phyloP scores from a whole-genome alignment of 2,113 vertebrate genomes.

The Labeo catla region DNA sequence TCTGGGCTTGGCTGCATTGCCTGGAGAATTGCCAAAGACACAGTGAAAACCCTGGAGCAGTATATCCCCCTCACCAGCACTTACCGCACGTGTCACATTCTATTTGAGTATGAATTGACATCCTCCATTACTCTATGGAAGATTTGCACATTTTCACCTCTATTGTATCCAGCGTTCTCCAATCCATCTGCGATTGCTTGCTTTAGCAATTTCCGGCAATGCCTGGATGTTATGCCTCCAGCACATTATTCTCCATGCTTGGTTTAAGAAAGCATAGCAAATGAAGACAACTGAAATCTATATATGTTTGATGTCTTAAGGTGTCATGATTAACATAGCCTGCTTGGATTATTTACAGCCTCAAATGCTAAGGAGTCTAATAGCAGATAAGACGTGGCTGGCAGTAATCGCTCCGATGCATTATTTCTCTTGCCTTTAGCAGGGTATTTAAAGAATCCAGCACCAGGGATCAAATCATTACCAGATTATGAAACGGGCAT shows the following conservation, averaged over 20 bases:
- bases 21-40: slow-evolving; percentile 56
- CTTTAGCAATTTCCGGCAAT: slow-evolving; percentile 21
- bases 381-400: slow-evolving; percentile 45
- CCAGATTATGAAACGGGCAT: slow-evolving; percentile 31
- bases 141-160: slow-evolving; percentile 45
- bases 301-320: slow-evolving; percentile 54
- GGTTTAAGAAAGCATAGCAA: slow-evolving; percentile 45
- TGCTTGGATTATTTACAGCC: slow-evolving; percentile 39
- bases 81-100: slow-evolving; percentile 51
- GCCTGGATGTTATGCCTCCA: slow-evolving; percentile 31
- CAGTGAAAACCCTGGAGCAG: slow-evolving; percentile 18
- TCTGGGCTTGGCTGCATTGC: slow-evolving; percentile 52
- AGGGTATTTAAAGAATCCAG: slow-evolving; percentile 50
- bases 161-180: slow-evolving; percentile 39
- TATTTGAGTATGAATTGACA: slow-evolving; percentile 54
- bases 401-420: slow-evolving; percentile 48
- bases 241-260: slow-evolving; percentile 22
- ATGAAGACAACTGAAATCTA: slow-evolving; percentile 47
- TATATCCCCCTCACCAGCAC: slow-evolving; percentile 33
- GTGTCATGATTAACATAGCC: slow-evolving; percentile 47
- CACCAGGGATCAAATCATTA: slow-evolving; percentile 47
- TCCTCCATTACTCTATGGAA: slow-evolving; percentile 31
- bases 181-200: slow-evolving; percentile 12
- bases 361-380: slow-evolving; percentile 38
- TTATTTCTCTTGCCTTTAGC: slow-evolving; percentile 41